Evolutionary conservation across 2,888 invertebrate species (phyloP).

Genomic region (Drosophila subquinaria): DNA sequence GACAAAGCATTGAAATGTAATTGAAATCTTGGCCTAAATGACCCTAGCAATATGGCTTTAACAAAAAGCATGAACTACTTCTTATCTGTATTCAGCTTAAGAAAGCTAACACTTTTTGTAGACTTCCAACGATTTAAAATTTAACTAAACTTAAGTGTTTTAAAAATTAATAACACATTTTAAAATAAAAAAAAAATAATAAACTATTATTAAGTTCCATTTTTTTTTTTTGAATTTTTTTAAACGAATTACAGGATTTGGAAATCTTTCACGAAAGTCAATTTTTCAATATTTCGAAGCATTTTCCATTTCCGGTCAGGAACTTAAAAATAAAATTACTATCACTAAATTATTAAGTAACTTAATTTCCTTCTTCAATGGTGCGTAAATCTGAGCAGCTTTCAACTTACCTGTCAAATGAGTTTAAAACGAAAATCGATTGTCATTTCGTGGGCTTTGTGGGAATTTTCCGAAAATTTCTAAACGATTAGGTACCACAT

Average conservation of each 20-base stretch:
- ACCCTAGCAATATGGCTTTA: conserved; percentile 20
- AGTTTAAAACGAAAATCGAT: conserved; percentile 63
- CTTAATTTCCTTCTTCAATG: neutral
- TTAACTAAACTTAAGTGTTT: too few relatives aligned
- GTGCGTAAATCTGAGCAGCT: conserved; percentile 5
- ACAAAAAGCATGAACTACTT: neutral
- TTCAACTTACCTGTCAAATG: conserved; percentile 27
- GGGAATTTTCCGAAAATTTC: conserved; percentile 59
- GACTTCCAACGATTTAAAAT: neutral
- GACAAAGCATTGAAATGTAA: conserved; percentile 60
- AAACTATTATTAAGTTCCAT: too few relatives aligned
- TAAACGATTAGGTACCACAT: conserved; percentile 72
- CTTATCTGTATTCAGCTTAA: neutral
- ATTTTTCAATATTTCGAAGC: neutral
- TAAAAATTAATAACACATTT: too few relatives aligned
- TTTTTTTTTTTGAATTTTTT: too few relatives aligned
- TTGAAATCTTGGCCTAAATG: conserved; percentile 57
- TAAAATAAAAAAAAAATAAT: too few relatives aligned
- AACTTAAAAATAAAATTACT: neutral
- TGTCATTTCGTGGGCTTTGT: conserved; percentile 48
- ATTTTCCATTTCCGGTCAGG: neutral
- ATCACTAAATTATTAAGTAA: neutral
- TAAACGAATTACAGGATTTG: too few relatives aligned
- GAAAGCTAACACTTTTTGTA: neutral
- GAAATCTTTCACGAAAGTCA: too few relatives aligned